Percentiles rank a stretch among this genome's conserved stretches.
Conservation (phyloP, 2,797 vertebrate genomes). For the Arnoldichthys spilopterus region DNA sequence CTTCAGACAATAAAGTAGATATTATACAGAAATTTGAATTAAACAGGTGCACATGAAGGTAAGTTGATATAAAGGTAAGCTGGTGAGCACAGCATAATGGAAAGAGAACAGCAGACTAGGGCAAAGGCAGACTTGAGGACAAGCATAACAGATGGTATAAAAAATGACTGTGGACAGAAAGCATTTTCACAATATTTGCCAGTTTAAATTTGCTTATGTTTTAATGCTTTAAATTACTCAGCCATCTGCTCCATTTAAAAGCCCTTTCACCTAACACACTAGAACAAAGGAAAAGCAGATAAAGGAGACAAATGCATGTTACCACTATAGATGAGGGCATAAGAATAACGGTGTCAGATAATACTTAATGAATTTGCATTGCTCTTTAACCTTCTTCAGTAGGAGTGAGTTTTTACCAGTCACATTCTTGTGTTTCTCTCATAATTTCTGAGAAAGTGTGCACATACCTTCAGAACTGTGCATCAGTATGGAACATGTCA, state of each 20-base stretch:
- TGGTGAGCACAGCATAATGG: conserved; percentile 1
- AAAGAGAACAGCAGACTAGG: neutral
- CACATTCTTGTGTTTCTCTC: neutral
- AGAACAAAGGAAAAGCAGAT: conserved; percentile 22
- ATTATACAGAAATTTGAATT: neutral
- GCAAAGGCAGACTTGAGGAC: conserved; percentile 40
- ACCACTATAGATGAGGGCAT: neutral
- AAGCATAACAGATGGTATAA: conserved; percentile 61
- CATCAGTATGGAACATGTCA: neutral
- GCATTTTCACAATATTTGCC: conserved; percentile 52
- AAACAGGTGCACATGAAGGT: neutral
- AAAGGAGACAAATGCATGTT: conserved; percentile 5
- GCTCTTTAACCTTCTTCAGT: neutral
- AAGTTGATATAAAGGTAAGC: neutral
- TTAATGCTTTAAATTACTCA: conserved; percentile 62
- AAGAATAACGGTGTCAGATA: neutral
- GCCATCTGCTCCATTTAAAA: conserved; percentile 58
- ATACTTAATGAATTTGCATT: neutral
- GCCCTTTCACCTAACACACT: conserved; percentile 53
- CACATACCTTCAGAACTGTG: neutral
- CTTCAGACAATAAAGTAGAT: neutral
- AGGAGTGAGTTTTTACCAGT: neutral
- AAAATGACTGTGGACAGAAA: conserved; percentile 52
- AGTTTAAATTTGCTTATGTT: conserved; percentile 66
- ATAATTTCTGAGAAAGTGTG: neutral